Base-by-base conservation (phyloP, 2,888 invertebrate genomes). In the Stenchaetothrips biformis region DNA sequence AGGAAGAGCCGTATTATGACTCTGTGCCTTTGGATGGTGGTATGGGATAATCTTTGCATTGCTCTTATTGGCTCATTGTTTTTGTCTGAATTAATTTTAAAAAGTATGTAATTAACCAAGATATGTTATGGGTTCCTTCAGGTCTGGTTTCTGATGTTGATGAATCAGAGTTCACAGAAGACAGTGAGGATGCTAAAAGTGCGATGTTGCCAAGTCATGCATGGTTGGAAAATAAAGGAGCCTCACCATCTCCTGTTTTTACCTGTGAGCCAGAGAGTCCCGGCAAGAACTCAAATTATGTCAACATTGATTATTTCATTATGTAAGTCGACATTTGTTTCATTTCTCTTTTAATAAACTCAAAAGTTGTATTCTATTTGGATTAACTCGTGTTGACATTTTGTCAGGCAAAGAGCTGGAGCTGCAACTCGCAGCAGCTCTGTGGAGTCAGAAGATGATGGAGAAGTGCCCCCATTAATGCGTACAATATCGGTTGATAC, bases 271-370 rank as follows among this genome's bases (percentile, higher is more conserved):
- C 67, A n/a, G 67, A 67, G 25, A 21, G 21, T 21, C 67, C 67
- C 4, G 67, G 67, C 9, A 67, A 67, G 84, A 92, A 93, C 83
- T 94, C 95, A 82, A 95, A 96, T 88, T 96, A 96, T 88, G 95
- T 95, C 87, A 96, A 96, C 88, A 95, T 96, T 88, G 95, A 96
- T 87, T 96, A 95, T 87, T 96, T 96, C 85, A 92, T 96, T 80
- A 67, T 67, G 67, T 67, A 25, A 67, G 67, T 21, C 9, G 6
- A 16, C 13, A 53, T 53, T 13, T 53, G 9, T 16, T 6, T 4
- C 1, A 37, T 53, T 16, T 1, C 53, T 7, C n/a, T 21, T 21
- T 67, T 67, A 21, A 21, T n/a, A 1, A 21, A 53, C 21, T 6
- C 7, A 67, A 37, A 37, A 37, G 16, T 53, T 53, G 1, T 53